phyloP scores from a whole-genome alignment of 2,797 vertebrate genomes.

The Mallotus villosus region DNA sequence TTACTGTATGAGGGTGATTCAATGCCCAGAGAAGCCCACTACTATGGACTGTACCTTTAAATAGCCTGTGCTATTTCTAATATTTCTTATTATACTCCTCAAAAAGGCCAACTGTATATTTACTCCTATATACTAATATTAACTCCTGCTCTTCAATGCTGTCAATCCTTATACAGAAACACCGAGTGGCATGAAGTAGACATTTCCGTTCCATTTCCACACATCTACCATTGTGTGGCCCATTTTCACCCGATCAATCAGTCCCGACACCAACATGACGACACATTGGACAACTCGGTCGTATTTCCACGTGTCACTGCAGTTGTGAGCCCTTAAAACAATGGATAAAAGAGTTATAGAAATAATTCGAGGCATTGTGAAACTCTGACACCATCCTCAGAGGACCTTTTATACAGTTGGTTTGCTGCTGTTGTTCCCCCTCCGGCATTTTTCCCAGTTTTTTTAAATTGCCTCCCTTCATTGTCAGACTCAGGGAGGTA shows the following conservation, averaged over 20 bases:
- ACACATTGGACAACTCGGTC: background rate
- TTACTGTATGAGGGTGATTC: background rate
- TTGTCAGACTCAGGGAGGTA: conserved; percentile 31
- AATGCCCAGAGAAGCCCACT: background rate
- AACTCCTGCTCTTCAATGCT: no score
- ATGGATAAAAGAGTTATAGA: conserved; percentile 32
- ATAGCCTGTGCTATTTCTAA: background rate
- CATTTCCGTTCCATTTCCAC: no score
- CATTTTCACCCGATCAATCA: background rate
- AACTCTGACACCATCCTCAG: conserved; percentile 23
- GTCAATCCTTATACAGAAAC: background rate
- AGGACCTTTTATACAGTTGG: conserved; percentile 32
- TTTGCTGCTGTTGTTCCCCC: conserved; percentile 29
- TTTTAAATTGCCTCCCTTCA: conserved; percentile 52
- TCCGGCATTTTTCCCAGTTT: conserved; percentile 22
- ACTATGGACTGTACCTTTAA: background rate
- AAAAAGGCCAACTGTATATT: no score
- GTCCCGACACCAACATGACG: background rate
- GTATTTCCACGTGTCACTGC: background rate
- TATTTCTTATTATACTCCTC: background rate
- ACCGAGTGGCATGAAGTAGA: background rate
- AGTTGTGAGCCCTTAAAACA: background rate
- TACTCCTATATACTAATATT: no score
- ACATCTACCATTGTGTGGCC: background rate
- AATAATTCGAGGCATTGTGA: conserved; percentile 28